These are phyloP conservation scores for Trachymyrmex septentrionalis DNA, from an alignment of 1,140 invertebrate species.

Conservation along the genomic window DNA sequence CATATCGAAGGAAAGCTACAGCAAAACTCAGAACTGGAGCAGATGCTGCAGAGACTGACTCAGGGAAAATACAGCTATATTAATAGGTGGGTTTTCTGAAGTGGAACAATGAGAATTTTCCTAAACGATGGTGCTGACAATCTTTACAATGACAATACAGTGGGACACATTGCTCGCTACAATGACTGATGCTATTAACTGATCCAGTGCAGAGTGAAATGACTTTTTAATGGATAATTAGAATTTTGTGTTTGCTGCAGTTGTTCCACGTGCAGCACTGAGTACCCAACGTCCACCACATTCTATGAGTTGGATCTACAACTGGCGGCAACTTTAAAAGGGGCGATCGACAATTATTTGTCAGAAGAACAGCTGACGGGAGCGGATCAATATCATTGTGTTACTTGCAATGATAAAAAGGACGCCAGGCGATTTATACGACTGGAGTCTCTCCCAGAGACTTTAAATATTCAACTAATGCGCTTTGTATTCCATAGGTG, in stretches of 20 bases:
- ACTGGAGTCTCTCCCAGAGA: constrained; percentile 89
- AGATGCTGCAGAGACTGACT: constrained; percentile 89
- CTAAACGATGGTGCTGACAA: constrained; percentile 76
- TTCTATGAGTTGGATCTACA: constrained; percentile 91
- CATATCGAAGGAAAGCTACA: constrained; percentile 88
- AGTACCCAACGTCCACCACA: constrained; percentile 88
- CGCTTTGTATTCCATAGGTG: constrained; percentile 91
- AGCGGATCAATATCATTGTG: constrained; percentile 90
- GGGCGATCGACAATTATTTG: constrained; percentile 90
- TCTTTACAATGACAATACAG: constrained; percentile 76
- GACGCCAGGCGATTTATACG: constrained; percentile 89
- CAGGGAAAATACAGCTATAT: constrained; percentile 90
- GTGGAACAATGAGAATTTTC: constrained; percentile 77
- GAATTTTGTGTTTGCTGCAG: constrained; percentile 81
- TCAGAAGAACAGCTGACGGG: constrained; percentile 89
- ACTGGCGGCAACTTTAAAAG: constrained; percentile 88
- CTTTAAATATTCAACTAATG: constrained; percentile 91
- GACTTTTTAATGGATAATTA: constrained; percentile 62
- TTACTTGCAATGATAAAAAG: constrained; percentile 88
- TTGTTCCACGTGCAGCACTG: constrained; percentile 88
- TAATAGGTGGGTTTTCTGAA: constrained; percentile 87
- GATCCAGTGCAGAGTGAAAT: constrained; percentile 69
- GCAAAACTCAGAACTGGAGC: constrained; percentile 85
- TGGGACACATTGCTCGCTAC: constrained; percentile 76
- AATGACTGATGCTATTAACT: constrained; percentile 75